Percentiles rank a stretch among this genome's conserved stretches.
phyloP scores from a whole-genome alignment of 2,113 vertebrate species.

The Campylomormyrus numenius region DNA sequence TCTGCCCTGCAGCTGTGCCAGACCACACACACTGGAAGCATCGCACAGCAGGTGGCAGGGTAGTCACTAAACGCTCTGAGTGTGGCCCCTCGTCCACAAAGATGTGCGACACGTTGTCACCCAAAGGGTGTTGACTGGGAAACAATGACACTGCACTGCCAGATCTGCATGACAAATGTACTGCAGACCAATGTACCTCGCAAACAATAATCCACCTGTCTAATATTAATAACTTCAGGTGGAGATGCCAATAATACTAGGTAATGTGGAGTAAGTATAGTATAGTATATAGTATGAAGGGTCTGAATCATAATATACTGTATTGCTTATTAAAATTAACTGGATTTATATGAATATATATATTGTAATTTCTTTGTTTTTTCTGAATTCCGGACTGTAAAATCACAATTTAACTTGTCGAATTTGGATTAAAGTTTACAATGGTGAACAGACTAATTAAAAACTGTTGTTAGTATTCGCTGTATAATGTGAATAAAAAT shows the following conservation, averaged over 20 bases:
- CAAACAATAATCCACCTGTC: not conserved
- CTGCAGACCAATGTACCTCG: not conserved
- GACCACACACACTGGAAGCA: not conserved
- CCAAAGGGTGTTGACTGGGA: not conserved
- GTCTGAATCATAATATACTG: not conserved
- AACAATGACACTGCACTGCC: no score
- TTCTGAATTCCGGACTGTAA: not conserved
- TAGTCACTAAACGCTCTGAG: not conserved
- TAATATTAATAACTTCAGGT: not conserved
- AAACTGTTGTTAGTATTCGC: not conserved
- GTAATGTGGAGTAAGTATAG: not conserved
- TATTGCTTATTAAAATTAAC: not conserved
- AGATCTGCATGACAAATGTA: not conserved
- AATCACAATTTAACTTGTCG: not conserved
- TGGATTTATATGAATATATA: not conserved
- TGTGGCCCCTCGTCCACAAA: not conserved
- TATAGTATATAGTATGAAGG: not conserved
- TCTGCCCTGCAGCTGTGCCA: not conserved
- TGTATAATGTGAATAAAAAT: not conserved
- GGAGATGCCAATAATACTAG: not conserved
- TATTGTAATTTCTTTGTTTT: not conserved
- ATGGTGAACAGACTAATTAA: not conserved
- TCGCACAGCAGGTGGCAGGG: not conserved
- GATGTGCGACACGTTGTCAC: not conserved
- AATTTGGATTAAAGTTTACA: not conserved